A percentile compares a stretch with the other conserved stretches of the same genome.
Evolutionary conservation across 2,797 vertebrate genomes (phyloP).

Genomic region (Bufotes viridis): DNA sequence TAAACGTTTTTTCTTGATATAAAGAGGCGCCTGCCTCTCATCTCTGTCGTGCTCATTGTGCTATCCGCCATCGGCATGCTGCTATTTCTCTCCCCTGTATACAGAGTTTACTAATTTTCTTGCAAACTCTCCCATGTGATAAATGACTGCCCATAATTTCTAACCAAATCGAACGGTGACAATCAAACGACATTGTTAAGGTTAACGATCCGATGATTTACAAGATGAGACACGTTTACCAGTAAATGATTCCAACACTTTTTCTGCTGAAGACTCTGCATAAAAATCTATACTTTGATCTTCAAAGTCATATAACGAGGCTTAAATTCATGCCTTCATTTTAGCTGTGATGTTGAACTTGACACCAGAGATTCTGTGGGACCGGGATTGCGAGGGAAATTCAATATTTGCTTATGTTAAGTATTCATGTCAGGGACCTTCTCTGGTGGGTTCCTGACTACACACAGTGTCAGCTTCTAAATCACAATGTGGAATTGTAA

Average conservation of each 20-base stretch:
- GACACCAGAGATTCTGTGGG: background rate
- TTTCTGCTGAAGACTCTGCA: constrained; percentile 63
- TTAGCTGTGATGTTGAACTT: background rate
- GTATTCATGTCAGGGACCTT: background rate
- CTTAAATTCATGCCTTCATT: constrained; percentile 60
- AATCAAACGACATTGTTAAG: constrained; percentile 67
- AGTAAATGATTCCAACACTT: constrained; percentile 70
- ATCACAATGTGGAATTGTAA: background rate
- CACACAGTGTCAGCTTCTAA: background rate
- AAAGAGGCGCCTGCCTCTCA: no score
- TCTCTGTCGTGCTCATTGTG: background rate
- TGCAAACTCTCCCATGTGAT: background rate
- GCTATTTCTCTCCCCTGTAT: background rate
- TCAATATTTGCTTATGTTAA: background rate
- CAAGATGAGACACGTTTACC: constrained; percentile 68
- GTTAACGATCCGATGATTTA: constrained; percentile 73
- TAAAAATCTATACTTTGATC: constrained; percentile 71
- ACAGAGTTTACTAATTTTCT: background rate
- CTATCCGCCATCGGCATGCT: background rate
- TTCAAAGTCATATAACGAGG: constrained; percentile 65
- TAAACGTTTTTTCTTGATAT: no score
- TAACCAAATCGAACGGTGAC: constrained; percentile 67
- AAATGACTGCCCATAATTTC: background rate
- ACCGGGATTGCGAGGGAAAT: background rate
- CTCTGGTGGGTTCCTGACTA: background rate